Conservation (phyloP, 2,888 invertebrate species). For the Cheilosia scutellata region DNA sequence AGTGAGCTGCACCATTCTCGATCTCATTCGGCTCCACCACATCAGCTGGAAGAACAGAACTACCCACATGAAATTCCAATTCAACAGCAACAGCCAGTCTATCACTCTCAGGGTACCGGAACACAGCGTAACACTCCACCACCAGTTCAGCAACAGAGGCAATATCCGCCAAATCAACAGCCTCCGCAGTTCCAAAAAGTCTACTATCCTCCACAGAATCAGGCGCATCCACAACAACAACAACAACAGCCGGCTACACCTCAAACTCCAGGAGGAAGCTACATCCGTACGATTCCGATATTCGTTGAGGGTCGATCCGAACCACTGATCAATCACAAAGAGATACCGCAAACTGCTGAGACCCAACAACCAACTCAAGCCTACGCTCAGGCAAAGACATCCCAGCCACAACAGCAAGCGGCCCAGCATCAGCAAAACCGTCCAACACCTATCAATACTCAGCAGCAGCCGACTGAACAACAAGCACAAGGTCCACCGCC, state of each 20-base stretch:
- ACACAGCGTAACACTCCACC: slow-evolving; percentile 77
- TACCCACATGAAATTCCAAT: slow-evolving; percentile 78
- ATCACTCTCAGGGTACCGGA: slow-evolving; percentile 71
- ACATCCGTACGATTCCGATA: slow-evolving; percentile 93
- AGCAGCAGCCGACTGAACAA: slow-evolving; percentile 72
- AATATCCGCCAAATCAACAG: slow-evolving; percentile 70
- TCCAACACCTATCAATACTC: slow-evolving; percentile 79
- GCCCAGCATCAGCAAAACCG: slow-evolving; percentile 80
- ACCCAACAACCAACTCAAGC: slow-evolving; percentile 70
- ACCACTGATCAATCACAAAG: slow-evolving; percentile 88
- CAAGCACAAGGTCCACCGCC: slow-evolving; percentile 79
- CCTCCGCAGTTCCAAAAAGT: slow-evolving; percentile 81
- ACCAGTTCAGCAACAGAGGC: slow-evolving; percentile 62
- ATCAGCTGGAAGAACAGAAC: slow-evolving; percentile 82
- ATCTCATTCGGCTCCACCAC: slow-evolving; percentile 92
- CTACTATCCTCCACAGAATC: slow-evolving; percentile 76
- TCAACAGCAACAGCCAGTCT: slow-evolving; percentile 77
- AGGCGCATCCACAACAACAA: slow-evolving; percentile 79
- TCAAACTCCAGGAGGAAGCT: slow-evolving; percentile 81
- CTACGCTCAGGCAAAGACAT: slow-evolving; percentile 81
- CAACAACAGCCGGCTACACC: slow-evolving; percentile 80
- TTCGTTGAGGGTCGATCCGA: slow-evolving; percentile 94
- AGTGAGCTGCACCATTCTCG: slow-evolving; percentile 86
- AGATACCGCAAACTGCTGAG: slow-evolving; percentile 84
- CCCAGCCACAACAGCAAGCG: slow-evolving; percentile 77